Percentiles rank a stretch among this genome's conserved stretches.
phyloP scores from a whole-genome alignment of 2,113 vertebrate genomes.

The Porphyrio hochstetteri region DNA sequence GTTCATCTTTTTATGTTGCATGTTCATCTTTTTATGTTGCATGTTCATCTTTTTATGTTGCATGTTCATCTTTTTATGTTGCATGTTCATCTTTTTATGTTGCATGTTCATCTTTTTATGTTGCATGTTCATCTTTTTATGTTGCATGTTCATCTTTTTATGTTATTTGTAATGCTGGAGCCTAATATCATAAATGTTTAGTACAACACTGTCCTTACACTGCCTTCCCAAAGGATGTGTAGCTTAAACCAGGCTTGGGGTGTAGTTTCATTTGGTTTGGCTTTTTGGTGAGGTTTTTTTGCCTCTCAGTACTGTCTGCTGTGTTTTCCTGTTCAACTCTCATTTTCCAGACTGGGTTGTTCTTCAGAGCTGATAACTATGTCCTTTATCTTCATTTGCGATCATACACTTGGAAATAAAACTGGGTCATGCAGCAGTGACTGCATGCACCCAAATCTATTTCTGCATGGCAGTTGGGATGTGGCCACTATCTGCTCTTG shows the following conservation, averaged over 20 bases:
- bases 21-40: background rate
- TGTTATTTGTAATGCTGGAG: background rate
- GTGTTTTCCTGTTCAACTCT: background rate
- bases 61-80: background rate
- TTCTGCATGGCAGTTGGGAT: background rate
- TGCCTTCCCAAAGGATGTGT: background rate
- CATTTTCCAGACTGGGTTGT: background rate
- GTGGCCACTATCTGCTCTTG: background rate
- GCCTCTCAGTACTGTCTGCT: background rate
- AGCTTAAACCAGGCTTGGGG: background rate
- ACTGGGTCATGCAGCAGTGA: background rate
- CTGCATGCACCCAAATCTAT: background rate
- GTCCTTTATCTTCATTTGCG: background rate
- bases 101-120: background rate
- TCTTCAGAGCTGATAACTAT: background rate
- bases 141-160: background rate
- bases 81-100: background rate
- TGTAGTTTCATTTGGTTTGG: background rate
- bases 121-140: background rate
- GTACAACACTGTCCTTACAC: background rate
- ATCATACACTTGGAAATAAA: background rate
- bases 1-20: background rate
- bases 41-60: background rate
- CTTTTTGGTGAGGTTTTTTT: background rate
- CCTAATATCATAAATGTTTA: background rate